phyloP scores from a whole-genome alignment of 2,888 invertebrate species.

The Cephus pygmeus region DNA sequence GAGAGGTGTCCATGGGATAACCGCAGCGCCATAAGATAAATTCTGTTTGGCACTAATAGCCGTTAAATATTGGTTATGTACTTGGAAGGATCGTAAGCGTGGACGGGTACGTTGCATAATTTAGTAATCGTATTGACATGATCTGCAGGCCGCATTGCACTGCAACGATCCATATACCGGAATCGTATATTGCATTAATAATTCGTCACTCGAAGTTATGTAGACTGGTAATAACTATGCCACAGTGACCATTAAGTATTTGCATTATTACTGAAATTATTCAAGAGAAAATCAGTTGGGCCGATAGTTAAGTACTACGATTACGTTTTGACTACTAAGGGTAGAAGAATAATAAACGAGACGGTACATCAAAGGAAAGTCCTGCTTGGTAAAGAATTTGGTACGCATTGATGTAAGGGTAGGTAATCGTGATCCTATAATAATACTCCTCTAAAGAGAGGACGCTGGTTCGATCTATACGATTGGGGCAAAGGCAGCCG shows the following conservation, averaged over 20 bases:
- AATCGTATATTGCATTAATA: neutral
- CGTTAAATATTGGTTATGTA: conserved; percentile 53
- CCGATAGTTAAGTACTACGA: neutral
- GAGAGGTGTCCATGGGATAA: neutral
- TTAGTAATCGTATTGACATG: conserved; percentile 41
- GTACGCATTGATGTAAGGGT: neutral
- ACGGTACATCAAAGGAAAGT: neutral
- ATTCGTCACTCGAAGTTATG: neutral
- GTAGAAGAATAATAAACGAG: neutral
- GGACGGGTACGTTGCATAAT: conserved; percentile 35
- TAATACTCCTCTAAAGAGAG: neutral
- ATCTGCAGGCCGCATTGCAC: conserved; percentile 22
- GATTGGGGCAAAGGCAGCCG: neutral
- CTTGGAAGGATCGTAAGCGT: conserved; percentile 28
- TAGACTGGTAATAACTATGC: neutral
- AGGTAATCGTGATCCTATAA: neutral
- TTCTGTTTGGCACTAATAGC: conserved; percentile 53
- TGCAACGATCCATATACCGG: neutral
- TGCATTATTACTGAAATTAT: neutral
- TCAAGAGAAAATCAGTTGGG: neutral
- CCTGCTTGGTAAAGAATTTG: neutral
- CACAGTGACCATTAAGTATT: neutral
- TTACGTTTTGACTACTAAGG: neutral
- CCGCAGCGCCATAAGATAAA: conserved; percentile 43
- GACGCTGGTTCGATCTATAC: neutral